Percentiles rank a stretch among this genome's conserved stretches.
Evolutionary conservation across 2,888 invertebrate genomes (phyloP).

Genomic region (Drosophila borealis): DNA sequence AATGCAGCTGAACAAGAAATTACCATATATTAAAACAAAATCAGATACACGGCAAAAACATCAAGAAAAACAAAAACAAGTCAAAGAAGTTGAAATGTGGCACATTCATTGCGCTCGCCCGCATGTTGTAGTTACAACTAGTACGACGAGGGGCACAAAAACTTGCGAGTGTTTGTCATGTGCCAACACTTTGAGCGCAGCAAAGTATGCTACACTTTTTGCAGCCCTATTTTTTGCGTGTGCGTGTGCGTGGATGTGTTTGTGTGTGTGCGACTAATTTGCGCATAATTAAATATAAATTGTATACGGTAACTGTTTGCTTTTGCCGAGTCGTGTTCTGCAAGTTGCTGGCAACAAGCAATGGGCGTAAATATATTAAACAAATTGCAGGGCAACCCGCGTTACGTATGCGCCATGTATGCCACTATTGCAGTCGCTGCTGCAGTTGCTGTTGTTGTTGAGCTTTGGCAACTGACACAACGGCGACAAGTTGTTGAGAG

Average conservation of each 20-base stretch:
- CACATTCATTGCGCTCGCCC: conserved; percentile 35
- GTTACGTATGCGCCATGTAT: conserved; percentile 72
- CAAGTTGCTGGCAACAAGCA: conserved; percentile 64
- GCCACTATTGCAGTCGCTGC: conserved; percentile 44
- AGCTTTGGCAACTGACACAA: conserved; percentile 61
- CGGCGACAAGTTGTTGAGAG: conserved; percentile 29
- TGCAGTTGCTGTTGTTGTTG: conserved; percentile 22
- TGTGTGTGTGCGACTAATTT: conserved; percentile 72
- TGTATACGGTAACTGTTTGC: conserved; percentile 74
- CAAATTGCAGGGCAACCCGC: conserved; percentile 66
- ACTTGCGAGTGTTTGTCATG: conserved; percentile 78
- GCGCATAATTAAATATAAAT: conserved; percentile 83
- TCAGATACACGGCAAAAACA: conserved; percentile 28
- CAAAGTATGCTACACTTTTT: conserved; percentile 67
- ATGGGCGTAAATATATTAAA: conserved; percentile 81
- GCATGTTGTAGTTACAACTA: conserved; percentile 43
- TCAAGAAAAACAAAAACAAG: conserved; percentile 14
- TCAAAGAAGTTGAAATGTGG: conserved; percentile 17
- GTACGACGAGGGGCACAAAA: conserved; percentile 41
- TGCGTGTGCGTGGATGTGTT: conserved; percentile 4
- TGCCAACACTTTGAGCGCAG: conserved; percentile 71
- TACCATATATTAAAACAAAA: conserved; percentile 67
- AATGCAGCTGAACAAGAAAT: conserved; percentile 53
- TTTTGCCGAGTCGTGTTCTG: conserved; percentile 45
- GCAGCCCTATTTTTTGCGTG: conserved; percentile 20